Conservation (phyloP, 2,888 invertebrate genomes). For the Leptarthrus brevirostris region DNA sequence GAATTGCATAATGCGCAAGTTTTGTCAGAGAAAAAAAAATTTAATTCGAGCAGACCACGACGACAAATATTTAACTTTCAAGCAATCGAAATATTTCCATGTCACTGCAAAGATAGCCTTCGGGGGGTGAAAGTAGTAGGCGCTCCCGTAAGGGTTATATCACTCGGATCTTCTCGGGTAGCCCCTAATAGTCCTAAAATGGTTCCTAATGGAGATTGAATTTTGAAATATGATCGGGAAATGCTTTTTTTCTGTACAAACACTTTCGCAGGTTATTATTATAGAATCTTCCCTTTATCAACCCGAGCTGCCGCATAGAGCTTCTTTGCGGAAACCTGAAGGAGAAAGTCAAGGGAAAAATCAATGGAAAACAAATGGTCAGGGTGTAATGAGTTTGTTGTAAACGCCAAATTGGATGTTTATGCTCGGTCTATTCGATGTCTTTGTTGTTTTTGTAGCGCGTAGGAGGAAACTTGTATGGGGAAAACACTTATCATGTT, state of each 20-base stretch:
- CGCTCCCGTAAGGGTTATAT: too few species aligned
- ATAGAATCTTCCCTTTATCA: background rate
- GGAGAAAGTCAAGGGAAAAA: constrained; percentile 21
- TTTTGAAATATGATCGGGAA: constrained; percentile 21
- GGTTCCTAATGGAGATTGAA: constrained; percentile 7
- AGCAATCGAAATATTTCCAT: too few species aligned
- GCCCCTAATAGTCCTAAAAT: background rate
- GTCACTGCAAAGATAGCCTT: too few species aligned
- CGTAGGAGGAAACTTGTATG: background rate
- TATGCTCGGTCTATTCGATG: background rate
- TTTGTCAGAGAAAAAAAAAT: too few species aligned
- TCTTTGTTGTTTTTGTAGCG: background rate
- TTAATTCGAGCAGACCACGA: too few species aligned
- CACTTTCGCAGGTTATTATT: constrained; percentile 9
- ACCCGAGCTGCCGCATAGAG: background rate
- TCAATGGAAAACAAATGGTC: constrained; percentile 17
- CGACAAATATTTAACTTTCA: too few species aligned
- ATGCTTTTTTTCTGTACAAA: background rate
- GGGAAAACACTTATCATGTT: constrained; percentile 3
- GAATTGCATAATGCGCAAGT: too few species aligned
- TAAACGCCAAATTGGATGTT: constrained; percentile 3
- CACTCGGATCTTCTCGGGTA: background rate
- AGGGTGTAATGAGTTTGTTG: constrained; percentile 18
- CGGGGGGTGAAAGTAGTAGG: too few species aligned
- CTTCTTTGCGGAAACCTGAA: background rate